Evolutionary conservation across 23 tunicate species (phyloP).

Genomic region (Corella eumyota): DNA sequence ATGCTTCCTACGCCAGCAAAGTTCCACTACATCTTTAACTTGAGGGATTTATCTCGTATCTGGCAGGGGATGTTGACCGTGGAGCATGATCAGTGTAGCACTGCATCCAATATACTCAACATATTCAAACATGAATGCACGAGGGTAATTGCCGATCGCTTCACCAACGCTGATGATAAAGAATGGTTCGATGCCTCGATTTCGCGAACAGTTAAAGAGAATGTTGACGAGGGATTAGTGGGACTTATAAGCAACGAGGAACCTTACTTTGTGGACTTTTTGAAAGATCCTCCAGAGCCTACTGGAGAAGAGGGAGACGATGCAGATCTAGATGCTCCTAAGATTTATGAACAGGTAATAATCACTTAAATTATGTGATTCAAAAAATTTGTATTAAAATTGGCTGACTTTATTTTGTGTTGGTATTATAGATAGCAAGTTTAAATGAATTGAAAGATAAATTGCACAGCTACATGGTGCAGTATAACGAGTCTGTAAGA

Average conservation of each 20-base stretch:
- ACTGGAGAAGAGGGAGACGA: constrained; percentile 97
- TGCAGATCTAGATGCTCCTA: constrained; percentile 92
- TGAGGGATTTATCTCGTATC: constrained; percentile 95
- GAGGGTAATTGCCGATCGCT: constrained; percentile 94
- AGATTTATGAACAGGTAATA: constrained; percentile 87
- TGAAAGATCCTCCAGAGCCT: constrained; percentile 94
- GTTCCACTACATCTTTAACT: constrained; percentile 98
- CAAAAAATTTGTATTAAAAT: background rate
- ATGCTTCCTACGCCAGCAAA: constrained; percentile 99
- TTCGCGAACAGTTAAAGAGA: constrained; percentile 35
- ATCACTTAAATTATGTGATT: background rate
- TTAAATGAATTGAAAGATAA: constrained; percentile 50
- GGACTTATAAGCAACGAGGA: constrained; percentile 33
- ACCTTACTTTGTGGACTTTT: constrained; percentile 94
- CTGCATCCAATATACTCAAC: constrained; percentile 16
- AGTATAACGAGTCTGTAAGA: constrained; percentile 88
- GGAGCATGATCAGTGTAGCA: constrained; percentile 39
- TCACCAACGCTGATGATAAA: constrained; percentile 79
- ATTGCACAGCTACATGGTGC: constrained; percentile 68
- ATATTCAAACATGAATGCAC: constrained; percentile 96
- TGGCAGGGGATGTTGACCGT: constrained; percentile 97
- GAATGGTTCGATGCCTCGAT: constrained; percentile 79
- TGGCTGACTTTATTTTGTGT: too few relatives aligned
- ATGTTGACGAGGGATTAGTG: constrained; percentile 33
- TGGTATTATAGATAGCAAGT: constrained; percentile 20